phyloP scores from a whole-genome alignment of 2,888 invertebrate species.

The Sesia apiformis region DNA sequence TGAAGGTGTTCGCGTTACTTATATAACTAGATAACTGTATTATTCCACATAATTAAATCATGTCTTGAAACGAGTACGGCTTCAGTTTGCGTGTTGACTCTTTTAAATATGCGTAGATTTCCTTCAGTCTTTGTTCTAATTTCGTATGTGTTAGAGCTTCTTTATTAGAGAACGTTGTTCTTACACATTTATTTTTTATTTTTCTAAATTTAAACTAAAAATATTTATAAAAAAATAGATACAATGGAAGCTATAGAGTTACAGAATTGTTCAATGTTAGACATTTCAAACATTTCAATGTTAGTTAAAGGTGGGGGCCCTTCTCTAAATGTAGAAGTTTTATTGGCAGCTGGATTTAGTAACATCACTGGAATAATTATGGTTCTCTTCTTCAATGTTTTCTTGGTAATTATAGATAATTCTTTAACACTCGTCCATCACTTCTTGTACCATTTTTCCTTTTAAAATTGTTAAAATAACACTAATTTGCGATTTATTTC shows the following conservation, averaged over 20 bases:
- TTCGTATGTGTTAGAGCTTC: background rate
- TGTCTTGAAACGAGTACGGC: constrained; percentile 9
- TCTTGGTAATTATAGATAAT: background rate
- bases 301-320: background rate
- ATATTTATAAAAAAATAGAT: background rate
- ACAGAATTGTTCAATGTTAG: constrained; percentile 15
- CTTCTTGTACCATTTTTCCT: background rate
- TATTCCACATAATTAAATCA: constrained; percentile 8
- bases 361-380: constrained; percentile 24
- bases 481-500: constrained; percentile 5
- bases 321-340: constrained; percentile 2
- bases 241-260: background rate
- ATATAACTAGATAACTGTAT: background rate
- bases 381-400: constrained; percentile 15
- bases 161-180: too few species aligned
- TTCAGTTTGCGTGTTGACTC: constrained; percentile 6
- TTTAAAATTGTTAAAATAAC: background rate
- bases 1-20: too few species aligned
- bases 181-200: background rate
- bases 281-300: too few species aligned
- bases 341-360: constrained; percentile 18
- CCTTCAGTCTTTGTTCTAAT: background rate
- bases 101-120: background rate
- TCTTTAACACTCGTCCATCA: background rate
- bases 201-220: background rate